phyloP scores from a whole-genome alignment of 2,888 invertebrate genomes.

The Ariolimax columbianus region DNA sequence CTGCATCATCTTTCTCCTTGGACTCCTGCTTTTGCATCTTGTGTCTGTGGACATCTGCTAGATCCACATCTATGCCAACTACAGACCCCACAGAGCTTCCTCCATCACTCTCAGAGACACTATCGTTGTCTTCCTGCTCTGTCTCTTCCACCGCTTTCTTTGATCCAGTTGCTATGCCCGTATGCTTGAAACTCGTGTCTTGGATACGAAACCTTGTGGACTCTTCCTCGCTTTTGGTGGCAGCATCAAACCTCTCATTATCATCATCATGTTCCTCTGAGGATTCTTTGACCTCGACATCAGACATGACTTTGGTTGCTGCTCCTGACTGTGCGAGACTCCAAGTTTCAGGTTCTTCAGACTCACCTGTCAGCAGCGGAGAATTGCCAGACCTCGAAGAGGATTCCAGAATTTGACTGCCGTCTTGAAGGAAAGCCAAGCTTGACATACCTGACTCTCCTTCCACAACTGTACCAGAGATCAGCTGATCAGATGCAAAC shows the following conservation, averaged over 20 bases:
- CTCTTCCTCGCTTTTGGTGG: neutral
- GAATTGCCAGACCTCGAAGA: neutral
- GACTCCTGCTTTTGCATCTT: slow-evolving; percentile 32
- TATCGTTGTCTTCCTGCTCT: slow-evolving; percentile 13
- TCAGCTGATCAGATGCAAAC: neutral
- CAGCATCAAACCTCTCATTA: neutral
- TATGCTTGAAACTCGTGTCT: neutral
- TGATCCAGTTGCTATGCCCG: neutral
- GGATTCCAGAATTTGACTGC: neutral
- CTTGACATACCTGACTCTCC: neutral
- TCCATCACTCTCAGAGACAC: slow-evolving; percentile 33
- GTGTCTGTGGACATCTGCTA: neutral
- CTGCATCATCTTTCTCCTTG: slow-evolving; percentile 35
- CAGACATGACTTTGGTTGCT: neutral
- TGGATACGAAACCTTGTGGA: neutral
- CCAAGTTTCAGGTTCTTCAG: neutral
- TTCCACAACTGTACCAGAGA: neutral
- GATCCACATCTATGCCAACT: slow-evolving; percentile 16
- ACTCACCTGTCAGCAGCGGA: neutral
- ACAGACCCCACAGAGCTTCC: slow-evolving; percentile 37
- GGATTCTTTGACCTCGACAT: neutral
- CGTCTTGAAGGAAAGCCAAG: neutral
- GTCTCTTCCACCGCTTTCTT: neutral
- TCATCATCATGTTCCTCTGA: neutral
- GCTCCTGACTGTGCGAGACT: neutral